Conservation (phyloP, 2,797 vertebrate genomes). For the Pseudotriccus pelzelni region DNA sequence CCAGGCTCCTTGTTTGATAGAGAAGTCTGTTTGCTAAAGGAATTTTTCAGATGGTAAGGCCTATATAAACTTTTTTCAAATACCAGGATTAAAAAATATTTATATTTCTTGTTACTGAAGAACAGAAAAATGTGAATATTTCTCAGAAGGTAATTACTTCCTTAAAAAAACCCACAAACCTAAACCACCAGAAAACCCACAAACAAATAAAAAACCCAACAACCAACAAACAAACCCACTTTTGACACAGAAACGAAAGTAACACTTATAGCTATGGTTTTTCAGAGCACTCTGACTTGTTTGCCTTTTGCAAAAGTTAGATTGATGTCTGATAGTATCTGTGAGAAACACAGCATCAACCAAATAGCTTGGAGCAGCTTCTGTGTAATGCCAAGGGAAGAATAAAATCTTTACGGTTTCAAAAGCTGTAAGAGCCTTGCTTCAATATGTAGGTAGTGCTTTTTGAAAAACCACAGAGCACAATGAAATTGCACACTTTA, state of each 20-base stretch:
- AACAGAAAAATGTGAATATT: background rate
- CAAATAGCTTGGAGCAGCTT: background rate
- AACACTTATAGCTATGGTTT: background rate
- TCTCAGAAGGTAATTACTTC: background rate
- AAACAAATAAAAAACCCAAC: accelerated
- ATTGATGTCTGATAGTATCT: background rate
- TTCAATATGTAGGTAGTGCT: background rate
- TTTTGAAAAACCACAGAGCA: background rate
- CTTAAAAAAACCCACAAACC: background rate
- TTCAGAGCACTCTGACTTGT: background rate
- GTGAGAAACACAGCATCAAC: background rate
- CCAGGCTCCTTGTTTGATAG: background rate
- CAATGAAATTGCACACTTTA: background rate
- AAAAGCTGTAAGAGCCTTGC: background rate
- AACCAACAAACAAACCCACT: accelerated
- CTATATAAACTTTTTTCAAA: background rate
- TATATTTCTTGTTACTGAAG: background rate
- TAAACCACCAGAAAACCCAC: background rate
- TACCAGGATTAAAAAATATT: background rate
- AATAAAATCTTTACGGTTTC: conserved; percentile 34
- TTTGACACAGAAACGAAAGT: background rate
- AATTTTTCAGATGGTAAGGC: background rate
- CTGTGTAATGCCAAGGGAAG: background rate
- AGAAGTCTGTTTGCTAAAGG: background rate
- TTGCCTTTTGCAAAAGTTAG: background rate